phyloP scores from a whole-genome alignment of 2,113 vertebrate genomes.

The Phalacrocorax carbo region DNA sequence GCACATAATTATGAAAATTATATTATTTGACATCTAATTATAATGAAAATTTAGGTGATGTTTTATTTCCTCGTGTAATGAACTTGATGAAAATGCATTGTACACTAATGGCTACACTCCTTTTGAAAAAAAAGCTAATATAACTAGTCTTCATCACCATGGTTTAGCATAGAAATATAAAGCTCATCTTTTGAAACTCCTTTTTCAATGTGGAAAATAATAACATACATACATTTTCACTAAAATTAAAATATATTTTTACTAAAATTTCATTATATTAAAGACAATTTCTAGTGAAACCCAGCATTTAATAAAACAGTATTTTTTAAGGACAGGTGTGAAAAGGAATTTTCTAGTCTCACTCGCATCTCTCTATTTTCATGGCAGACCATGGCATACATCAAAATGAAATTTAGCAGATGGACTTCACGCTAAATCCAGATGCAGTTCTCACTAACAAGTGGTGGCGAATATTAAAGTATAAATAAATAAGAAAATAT shows the following conservation, averaged over 20 bases:
- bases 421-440: not conserved
- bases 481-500: not conserved
- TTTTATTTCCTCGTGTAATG: slow-evolving; percentile 33
- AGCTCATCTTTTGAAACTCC: slow-evolving; percentile 12
- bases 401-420: not conserved
- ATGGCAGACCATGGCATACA: not conserved
- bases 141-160: not conserved
- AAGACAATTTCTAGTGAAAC: slow-evolving; percentile 7
- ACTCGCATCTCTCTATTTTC: not conserved
- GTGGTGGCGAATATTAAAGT: not conserved
- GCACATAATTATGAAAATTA: slow-evolving; percentile 23
- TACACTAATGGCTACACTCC: not conserved
- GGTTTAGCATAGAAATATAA: not conserved
- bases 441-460: not conserved
- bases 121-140: slow-evolving; percentile 7
- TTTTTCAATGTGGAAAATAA: not conserved
- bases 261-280: not conserved
- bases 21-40: not conserved
- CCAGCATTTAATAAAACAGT: not conserved
- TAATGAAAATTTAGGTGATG: slow-evolving; percentile 25
- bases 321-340: not conserved
- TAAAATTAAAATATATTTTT: not conserved
- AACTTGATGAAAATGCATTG: slow-evolving; percentile 34
- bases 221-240: not conserved
- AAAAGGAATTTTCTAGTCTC: not conserved